Conservation (phyloP, 1,140 invertebrate species). For the silkworm (Bombyx mori) region DNA sequence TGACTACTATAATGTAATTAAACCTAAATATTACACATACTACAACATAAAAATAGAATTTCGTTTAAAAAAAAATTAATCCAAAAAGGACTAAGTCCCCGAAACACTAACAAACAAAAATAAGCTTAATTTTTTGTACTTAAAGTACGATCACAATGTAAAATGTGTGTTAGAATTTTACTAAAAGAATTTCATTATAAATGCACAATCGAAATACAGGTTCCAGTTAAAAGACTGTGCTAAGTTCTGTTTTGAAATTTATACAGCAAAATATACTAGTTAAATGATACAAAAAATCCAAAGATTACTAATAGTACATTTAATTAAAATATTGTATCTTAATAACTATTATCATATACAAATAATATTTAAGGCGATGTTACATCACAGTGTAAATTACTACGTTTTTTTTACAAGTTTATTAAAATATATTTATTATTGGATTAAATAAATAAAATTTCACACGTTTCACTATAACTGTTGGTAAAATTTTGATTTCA, state of each 20-base stretch:
- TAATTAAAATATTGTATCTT: not conserved
- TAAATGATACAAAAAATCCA: not conserved
- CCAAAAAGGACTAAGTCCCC: constrained; percentile 24
- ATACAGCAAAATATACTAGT: not conserved
- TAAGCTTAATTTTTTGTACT: constrained; percentile 34
- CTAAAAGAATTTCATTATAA: constrained; percentile 9
- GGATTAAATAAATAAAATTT: not conserved
- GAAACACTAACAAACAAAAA: constrained; percentile 27
- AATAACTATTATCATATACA: too few relatives aligned
- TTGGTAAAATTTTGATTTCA: not conserved
- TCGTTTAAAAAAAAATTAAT: not conserved
- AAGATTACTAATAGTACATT: not conserved
- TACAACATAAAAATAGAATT: not conserved
- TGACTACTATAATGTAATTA: too few relatives aligned
- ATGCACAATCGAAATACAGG: constrained; percentile 15
- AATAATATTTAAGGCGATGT: too few relatives aligned
- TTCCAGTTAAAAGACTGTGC: not conserved
- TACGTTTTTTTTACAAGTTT: not conserved
- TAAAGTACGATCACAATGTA: constrained; percentile 43
- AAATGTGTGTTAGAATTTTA: constrained; percentile 11
- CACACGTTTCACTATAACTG: not conserved
- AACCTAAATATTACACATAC: not conserved
- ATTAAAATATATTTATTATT: not conserved
- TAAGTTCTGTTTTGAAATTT: not conserved
- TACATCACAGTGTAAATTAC: too few relatives aligned